Evolutionary conservation across 2,113 vertebrate species (phyloP).

Genomic region (Tragelaphus scriptus): DNA sequence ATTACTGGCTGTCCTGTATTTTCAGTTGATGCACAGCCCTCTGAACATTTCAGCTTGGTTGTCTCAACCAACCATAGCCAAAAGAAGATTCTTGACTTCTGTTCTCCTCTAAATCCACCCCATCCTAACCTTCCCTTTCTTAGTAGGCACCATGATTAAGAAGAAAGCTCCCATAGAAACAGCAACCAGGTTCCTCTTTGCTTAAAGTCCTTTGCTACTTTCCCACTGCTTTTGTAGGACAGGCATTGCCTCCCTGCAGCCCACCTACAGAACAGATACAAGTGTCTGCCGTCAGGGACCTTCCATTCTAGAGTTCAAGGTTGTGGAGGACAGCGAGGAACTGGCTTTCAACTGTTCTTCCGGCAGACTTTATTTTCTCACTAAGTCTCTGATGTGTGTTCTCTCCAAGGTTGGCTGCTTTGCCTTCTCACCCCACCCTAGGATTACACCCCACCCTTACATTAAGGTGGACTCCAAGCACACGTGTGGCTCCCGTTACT

Average conservation of each 20-base stretch:
- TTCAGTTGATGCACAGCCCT: not conserved
- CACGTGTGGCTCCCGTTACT: rapidly evolving
- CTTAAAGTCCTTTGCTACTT: not conserved
- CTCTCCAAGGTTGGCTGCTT: rapidly evolving
- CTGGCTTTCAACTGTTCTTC: not conserved
- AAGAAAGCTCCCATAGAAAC: not conserved
- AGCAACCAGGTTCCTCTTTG: not conserved
- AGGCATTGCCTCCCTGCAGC: not conserved
- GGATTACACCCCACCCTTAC: not conserved
- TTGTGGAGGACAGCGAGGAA: not conserved
- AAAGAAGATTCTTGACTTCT: not conserved
- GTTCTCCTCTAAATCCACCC: too few species aligned
- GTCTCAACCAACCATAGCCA: not conserved
- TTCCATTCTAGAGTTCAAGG: not conserved
- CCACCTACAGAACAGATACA: not conserved
- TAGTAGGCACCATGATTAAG: not conserved
- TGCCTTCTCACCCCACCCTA: not conserved
- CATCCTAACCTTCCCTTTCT: not conserved
- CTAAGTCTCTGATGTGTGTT: rapidly evolving
- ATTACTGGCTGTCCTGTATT: not conserved
- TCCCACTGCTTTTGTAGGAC: not conserved
- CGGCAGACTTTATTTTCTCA: not conserved
- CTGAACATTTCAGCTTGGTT: not conserved
- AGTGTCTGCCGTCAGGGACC: not conserved
- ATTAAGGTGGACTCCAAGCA: too few species aligned